Percentiles rank a stretch among this genome's conserved stretches.
phyloP scores from a whole-genome alignment of 1,140 invertebrate species.

The Drosophila truncata region DNA sequence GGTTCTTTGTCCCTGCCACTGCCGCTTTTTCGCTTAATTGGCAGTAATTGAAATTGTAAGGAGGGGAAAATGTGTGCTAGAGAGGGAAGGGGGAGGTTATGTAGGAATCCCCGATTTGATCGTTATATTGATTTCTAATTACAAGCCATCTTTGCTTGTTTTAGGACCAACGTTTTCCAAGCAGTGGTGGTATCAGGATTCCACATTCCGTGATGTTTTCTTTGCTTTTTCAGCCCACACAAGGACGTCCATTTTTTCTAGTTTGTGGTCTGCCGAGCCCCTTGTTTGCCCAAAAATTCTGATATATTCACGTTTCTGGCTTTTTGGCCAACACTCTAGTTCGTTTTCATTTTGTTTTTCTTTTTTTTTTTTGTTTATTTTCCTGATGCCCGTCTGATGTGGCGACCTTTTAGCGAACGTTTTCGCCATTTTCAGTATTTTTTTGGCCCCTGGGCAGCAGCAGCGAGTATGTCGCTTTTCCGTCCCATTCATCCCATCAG shows the following conservation, averaged over 20 bases:
- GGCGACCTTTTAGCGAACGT: constrained; percentile 75
- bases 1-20: constrained; percentile 27
- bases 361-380: constrained; percentile 22
- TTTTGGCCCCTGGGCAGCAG: constrained; percentile 55
- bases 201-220: background rate
- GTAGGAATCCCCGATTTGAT: background rate
- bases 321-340: constrained; percentile 64
- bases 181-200: background rate
- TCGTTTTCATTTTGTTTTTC: constrained; percentile 8
- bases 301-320: constrained; percentile 77
- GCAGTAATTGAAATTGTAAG: constrained; percentile 69
- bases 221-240: constrained; percentile 16
- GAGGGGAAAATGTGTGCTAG: background rate
- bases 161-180: background rate
- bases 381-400: constrained; percentile 33
- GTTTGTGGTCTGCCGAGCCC: constrained; percentile 18
- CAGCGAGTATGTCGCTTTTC: constrained; percentile 25
- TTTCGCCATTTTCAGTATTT: constrained; percentile 75
- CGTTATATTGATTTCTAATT: constrained; percentile 26
- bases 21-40: constrained; percentile 66
- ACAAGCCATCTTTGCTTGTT: background rate
- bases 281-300: constrained; percentile 69
- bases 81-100: too few species aligned
- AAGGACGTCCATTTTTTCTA: constrained; percentile 16
- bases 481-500: background rate